phyloP scores from a whole-genome alignment of 2,888 invertebrate genomes.

The Melanostoma scalare region DNA sequence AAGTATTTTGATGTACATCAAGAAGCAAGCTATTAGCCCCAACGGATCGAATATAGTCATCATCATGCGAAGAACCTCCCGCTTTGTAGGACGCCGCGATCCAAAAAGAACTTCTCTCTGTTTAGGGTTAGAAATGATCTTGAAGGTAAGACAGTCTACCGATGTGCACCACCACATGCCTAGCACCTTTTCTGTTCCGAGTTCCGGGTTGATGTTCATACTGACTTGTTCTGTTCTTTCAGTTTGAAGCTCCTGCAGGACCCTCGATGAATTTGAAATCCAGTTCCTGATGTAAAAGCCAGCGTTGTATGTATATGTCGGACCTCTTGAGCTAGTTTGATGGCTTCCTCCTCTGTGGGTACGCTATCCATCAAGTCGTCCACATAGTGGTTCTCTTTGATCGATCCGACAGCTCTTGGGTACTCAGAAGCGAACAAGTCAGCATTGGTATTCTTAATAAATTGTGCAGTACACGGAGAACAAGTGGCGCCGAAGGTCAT shows the following conservation, averaged over 20 bases:
- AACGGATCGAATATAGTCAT: constrained; percentile 66
- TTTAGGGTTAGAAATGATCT: neutral
- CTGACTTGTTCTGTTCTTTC: constrained; percentile 3
- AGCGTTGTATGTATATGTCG: neutral
- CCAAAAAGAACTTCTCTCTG: constrained; percentile 32
- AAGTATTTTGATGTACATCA: neutral
- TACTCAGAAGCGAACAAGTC: neutral
- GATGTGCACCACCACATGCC: neutral
- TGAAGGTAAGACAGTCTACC: neutral
- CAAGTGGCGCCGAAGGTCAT: constrained; percentile 74
- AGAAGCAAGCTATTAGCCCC: neutral
- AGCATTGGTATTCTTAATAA: constrained; percentile 66
- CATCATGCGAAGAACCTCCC: constrained; percentile 49
- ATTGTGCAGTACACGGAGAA: constrained; percentile 72
- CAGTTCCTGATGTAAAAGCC: neutral
- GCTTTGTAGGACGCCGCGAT: constrained; percentile 48
- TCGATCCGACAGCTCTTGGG: neutral
- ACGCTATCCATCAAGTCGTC: constrained; percentile 69
- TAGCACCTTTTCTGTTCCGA: neutral
- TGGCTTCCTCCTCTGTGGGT: constrained; percentile 1
- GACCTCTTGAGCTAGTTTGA: neutral
- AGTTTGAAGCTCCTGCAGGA: constrained; percentile 18
- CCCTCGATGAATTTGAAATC: neutral
- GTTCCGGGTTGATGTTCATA: neutral
- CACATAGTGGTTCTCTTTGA: constrained; percentile 72